Conservation (phyloP, 2,888 invertebrate species). For the Trachelus troglodyta region DNA sequence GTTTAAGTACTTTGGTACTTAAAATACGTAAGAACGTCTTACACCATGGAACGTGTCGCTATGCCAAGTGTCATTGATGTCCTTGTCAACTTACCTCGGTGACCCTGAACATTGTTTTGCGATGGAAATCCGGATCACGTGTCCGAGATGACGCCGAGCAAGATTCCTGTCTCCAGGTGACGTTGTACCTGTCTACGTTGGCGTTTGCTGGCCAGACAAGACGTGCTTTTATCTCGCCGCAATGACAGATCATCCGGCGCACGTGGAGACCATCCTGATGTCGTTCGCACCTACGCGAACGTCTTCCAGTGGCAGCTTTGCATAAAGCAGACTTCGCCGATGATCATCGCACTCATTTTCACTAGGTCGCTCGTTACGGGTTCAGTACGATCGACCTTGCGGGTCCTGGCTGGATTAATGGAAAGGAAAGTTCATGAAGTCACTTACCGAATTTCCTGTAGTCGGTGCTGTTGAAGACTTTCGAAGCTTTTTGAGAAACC, state of each 20-base stretch:
- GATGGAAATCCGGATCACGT: constrained; percentile 4
- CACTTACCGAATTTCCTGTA: constrained; percentile 58
- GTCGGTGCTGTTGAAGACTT: constrained; percentile 78
- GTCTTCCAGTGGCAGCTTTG: constrained; percentile 46
- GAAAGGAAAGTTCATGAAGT: background rate
- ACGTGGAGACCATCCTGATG: constrained; percentile 43
- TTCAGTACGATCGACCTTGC: constrained; percentile 11
- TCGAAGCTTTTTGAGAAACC: constrained; percentile 77
- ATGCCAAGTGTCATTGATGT: too few relatives aligned
- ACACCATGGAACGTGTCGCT: too few relatives aligned
- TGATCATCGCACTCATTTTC: constrained; percentile 34
- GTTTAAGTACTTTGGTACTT: too few relatives aligned
- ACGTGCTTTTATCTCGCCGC: constrained; percentile 45
- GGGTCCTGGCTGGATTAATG: constrained; percentile 8
- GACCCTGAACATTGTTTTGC: constrained; percentile 14
- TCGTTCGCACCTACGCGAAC: constrained; percentile 47
- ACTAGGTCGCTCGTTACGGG: background rate
- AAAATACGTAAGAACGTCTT: too few relatives aligned
- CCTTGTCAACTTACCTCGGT: constrained; percentile 23
- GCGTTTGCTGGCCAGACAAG: constrained; percentile 45
- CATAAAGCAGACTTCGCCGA: constrained; percentile 42
- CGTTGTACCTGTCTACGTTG: constrained; percentile 42
- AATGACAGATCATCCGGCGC: constrained; percentile 45
- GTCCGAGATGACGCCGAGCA: constrained; percentile 24
- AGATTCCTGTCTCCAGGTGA: constrained; percentile 45